Percentiles rank a stretch among this genome's conserved stretches.
phyloP scores from a whole-genome alignment of 64 coral and sea anemone species.

The Pocillopora verrucosa region DNA sequence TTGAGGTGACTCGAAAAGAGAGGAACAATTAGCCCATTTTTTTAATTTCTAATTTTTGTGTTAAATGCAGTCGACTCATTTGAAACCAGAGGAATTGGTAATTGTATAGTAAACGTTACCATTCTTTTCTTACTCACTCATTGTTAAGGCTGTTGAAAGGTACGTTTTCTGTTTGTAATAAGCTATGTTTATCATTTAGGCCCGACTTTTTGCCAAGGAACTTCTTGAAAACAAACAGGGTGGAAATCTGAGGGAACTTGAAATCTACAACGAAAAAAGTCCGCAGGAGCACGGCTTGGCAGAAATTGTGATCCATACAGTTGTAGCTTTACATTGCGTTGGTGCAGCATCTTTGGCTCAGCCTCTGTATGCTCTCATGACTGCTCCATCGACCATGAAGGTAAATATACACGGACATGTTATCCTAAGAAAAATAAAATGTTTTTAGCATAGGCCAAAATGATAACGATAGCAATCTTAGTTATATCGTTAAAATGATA shows the following conservation, averaged over 20 bases:
- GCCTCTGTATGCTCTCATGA: slow-evolving; percentile 1
- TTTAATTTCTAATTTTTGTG: no score
- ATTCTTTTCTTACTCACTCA: background rate
- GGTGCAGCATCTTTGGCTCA: slow-evolving; percentile 16
- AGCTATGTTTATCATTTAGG: background rate
- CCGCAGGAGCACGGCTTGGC: slow-evolving; percentile 31
- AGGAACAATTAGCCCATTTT: no score
- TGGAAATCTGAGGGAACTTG: slow-evolving; percentile 1
- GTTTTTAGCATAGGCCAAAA: no score
- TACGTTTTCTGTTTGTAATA: background rate
- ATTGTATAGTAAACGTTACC: no score
- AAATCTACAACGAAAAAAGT: slow-evolving; percentile 6
- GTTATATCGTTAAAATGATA: no score
- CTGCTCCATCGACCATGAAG: background rate
- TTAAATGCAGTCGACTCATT: no score
- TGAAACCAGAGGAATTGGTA: no score
- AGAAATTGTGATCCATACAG: slow-evolving; percentile 40
- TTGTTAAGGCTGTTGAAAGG: background rate
- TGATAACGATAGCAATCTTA: no score
- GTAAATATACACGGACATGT: background rate
- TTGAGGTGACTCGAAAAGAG: no score
- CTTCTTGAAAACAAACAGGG: slow-evolving; percentile 29
- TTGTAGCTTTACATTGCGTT: background rate
- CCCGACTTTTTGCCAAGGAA: slow-evolving; percentile 9
- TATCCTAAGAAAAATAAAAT: no score